Evolutionary conservation across 2,797 vertebrate genomes (phyloP).

Genomic region (Rhodeus uyekii): DNA sequence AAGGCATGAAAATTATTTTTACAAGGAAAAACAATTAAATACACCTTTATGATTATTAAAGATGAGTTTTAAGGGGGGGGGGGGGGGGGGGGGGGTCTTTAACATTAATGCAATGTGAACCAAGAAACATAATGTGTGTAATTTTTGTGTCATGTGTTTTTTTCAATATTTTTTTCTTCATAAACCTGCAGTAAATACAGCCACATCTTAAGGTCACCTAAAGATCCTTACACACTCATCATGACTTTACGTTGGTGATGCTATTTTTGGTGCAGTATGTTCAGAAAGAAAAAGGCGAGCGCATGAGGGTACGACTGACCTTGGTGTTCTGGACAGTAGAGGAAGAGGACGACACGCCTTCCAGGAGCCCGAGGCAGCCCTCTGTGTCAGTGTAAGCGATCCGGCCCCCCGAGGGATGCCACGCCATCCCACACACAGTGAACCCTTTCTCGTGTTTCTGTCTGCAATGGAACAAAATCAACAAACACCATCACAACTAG

Average conservation of each 20-base stretch:
- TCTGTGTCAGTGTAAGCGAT: slow-evolving; percentile 92
- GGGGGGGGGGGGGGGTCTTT: too few relatives aligned
- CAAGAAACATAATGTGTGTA: too few relatives aligned
- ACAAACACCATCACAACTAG: not conserved
- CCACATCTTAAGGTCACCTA: not conserved
- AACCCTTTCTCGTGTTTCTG: slow-evolving; percentile 93
- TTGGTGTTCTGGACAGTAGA: slow-evolving; percentile 54
- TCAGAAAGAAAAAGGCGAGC: not conserved
- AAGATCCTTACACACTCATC: not conserved
- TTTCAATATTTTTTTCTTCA: too few relatives aligned
- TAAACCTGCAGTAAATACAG: not conserved
- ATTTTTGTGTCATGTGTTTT: too few relatives aligned
- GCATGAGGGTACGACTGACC: slow-evolving; percentile 60
- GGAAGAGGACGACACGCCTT: slow-evolving; percentile 71
- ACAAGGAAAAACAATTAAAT: too few relatives aligned
- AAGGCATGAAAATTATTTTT: too few relatives aligned
- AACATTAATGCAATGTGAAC: too few relatives aligned
- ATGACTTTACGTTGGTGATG: not conserved
- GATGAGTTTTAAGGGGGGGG: too few relatives aligned
- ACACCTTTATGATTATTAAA: too few relatives aligned
- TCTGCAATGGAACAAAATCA: slow-evolving; percentile 68
- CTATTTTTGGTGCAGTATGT: not conserved
- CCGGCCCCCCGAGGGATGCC: slow-evolving; percentile 84
- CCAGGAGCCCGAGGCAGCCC: slow-evolving; percentile 92
- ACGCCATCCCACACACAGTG: slow-evolving; percentile 86